These are phyloP conservation scores for Dreissena rostriformis DNA, from an alignment of 1,140 invertebrate genomes.

Conservation along the genomic window DNA sequence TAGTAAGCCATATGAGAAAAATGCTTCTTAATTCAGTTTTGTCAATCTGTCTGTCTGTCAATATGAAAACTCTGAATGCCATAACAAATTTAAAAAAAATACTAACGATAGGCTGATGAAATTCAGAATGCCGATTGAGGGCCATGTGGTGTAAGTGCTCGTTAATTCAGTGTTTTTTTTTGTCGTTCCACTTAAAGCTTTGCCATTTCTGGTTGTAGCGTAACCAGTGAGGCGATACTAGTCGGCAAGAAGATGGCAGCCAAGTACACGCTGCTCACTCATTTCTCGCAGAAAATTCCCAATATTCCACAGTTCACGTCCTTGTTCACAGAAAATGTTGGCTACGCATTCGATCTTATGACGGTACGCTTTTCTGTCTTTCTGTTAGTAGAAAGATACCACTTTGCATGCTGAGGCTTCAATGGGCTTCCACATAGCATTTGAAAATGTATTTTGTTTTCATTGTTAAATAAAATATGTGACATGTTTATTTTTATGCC, in stretches of 20 bases:
- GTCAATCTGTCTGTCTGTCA: neutral
- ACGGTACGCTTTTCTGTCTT: constrained; percentile 56
- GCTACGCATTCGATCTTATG: constrained; percentile 98
- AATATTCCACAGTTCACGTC: constrained; percentile 89
- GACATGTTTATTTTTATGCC: neutral
- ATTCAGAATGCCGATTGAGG: neutral
- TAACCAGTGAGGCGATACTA: constrained; percentile 91
- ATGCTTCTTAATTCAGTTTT: neutral
- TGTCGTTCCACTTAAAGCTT: neutral
- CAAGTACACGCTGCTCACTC: constrained; percentile 93
- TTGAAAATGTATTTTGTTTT: too few relatives aligned
- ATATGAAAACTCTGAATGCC: neutral
- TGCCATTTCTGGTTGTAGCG: too few relatives aligned
- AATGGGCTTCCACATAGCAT: too few relatives aligned
- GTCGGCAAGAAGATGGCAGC: constrained; percentile 92
- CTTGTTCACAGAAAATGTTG: constrained; percentile 85
- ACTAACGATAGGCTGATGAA: neutral
- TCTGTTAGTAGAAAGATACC: too few relatives aligned
- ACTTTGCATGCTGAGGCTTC: too few relatives aligned
- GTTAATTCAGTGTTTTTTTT: neutral
- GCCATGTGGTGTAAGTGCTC: neutral
- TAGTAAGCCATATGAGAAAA: too few relatives aligned
- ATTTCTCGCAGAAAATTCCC: constrained; percentile 98
- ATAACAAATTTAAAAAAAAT: neutral
- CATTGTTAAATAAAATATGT: neutral